Base-by-base conservation (phyloP, 2,888 invertebrate genomes). In the Macaria notata region DNA sequence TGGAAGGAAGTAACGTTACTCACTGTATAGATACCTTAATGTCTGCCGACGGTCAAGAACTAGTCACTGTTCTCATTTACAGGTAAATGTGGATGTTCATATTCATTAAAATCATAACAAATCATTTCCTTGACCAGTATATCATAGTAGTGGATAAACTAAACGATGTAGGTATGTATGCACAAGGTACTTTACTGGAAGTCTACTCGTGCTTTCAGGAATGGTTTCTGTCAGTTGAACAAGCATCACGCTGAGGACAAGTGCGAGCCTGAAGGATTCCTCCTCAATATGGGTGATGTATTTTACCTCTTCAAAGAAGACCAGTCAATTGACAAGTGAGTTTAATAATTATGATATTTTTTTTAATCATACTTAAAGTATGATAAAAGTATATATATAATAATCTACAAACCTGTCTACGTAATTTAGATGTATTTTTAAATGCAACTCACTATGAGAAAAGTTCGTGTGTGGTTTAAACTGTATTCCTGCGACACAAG, bases 151-250 rank as follows among this genome's bases (percentile, higher is more conserved):
- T 19, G 19, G 2, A 19, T 19, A 19, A 19, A 19, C 19, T 19
- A 19, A 19, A 19, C 19, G 19, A 19, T 19, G 19, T n/a, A n/a
- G n/a, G n/a, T n/a, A n/a, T n/a, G n/a, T 19, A 19, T 19, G 19
- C 2, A 19, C 19, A 19, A 19, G 2, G 19, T 19, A 19, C 19
- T 19, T 19, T 2, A 19, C 19, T 19, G 19, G 19, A 19, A 3
- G 5, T 4, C 33, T 36, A 7, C 33, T 4, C 3, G 33, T 36
- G 33, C 33, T 76, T 70, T 6, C 71, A 91, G 90, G 51, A 87
- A 89, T 64, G 86, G 84, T 9, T 88, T 79, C 68, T 80, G 76
- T 62, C 89, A 91, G 64, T 69, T 90, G 9, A 88, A 86, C 62
- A 67, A 66, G 31, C 81, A 81, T 2, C 71, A 80, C 60, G 81